Conservation (phyloP, 2,113 vertebrate species). For the Gila orcuttii region DNA sequence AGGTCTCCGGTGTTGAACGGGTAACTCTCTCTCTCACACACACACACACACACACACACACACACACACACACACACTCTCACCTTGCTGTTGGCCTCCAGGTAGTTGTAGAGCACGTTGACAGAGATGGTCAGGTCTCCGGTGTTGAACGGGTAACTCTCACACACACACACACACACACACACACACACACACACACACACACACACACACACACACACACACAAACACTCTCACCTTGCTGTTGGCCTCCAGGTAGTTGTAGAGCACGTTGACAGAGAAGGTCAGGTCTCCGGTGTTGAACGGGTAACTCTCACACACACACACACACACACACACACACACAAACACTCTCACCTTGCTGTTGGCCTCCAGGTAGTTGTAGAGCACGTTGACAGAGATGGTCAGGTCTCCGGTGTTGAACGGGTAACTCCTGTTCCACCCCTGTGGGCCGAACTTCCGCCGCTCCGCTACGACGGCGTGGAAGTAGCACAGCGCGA, state of each 20-base stretch:
- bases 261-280: conserved; percentile 89
- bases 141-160: conserved; percentile 87
- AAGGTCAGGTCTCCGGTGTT: conserved; percentile 92
- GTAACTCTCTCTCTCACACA: conserved; percentile 68
- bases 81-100: conserved; percentile 92
- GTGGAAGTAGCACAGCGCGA: conserved; percentile 85
- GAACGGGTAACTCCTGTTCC: conserved; percentile 93
- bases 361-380: conserved; percentile 89
- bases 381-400: conserved; percentile 89
- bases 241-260: conserved; percentile 89
- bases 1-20: conserved; percentile 93
- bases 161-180: not conserved
- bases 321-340: not conserved
- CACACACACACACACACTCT: no score
- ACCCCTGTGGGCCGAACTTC: conserved; percentile 94
- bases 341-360: conserved; percentile 76
- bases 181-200: not conserved
- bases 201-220: no score
- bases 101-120: conserved; percentile 90
- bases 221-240: conserved; percentile 76
- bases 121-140: conserved; percentile 95
- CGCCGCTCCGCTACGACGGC: conserved; percentile 83
- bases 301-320: conserved; percentile 83
- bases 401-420: conserved; percentile 92
- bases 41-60: conserved; percentile 1